phyloP scores from a whole-genome alignment of 1,140 invertebrate species.

The Drosophila oshimai region DNA sequence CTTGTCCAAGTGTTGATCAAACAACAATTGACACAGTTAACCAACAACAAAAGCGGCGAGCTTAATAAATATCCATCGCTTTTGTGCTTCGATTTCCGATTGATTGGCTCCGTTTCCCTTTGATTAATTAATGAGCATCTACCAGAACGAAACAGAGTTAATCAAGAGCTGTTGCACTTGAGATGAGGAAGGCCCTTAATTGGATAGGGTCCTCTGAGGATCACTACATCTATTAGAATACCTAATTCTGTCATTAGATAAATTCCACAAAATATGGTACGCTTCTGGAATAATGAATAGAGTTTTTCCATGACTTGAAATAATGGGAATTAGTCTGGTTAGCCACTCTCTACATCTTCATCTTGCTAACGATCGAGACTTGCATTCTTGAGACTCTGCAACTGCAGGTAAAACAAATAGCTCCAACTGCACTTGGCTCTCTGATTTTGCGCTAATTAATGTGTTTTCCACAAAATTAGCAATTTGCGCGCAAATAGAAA shows the following conservation, averaged over 20 bases:
- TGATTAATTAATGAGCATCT: constrained; percentile 24
- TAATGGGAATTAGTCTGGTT: background rate
- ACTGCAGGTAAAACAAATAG: constrained; percentile 32
- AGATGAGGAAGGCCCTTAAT: background rate
- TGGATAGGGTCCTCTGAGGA: too few relatives aligned
- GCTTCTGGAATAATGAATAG: too few relatives aligned
- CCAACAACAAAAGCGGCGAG: constrained; percentile 18
- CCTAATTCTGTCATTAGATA: too few relatives aligned
- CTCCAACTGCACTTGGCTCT: constrained; percentile 45
- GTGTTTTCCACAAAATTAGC: constrained; percentile 80
- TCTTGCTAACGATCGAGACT: constrained; percentile 3
- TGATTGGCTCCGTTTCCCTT: constrained; percentile 18
- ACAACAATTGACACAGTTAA: constrained; percentile 67
- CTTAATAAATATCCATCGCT: constrained; percentile 25
- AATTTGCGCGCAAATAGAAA: constrained; percentile 78
- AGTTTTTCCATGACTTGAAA: too few relatives aligned
- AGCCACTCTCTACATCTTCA: background rate
- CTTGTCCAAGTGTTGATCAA: constrained; percentile 51
- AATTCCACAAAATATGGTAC: too few relatives aligned
- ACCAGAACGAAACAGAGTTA: constrained; percentile 2
- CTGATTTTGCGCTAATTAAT: constrained; percentile 80
- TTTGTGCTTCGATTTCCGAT: constrained; percentile 10
- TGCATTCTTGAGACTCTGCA: constrained; percentile 10
- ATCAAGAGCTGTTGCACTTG: constrained; percentile 3
- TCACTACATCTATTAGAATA: too few relatives aligned